Percentiles rank a stretch among this genome's conserved stretches.
phyloP scores from a whole-genome alignment of 1,140 invertebrate species.

The Aphis craccivora region DNA sequence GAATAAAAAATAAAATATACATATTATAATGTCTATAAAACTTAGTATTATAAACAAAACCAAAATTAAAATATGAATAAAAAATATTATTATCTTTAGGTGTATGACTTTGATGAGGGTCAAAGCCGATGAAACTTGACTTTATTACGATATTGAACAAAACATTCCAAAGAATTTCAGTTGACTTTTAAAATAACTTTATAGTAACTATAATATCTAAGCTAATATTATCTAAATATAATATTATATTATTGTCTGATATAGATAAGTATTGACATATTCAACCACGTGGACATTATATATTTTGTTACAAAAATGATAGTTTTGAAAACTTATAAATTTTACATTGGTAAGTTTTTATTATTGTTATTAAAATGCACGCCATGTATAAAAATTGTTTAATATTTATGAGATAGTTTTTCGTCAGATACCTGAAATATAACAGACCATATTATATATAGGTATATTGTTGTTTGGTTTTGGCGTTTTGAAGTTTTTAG shows the following conservation, averaged over 20 bases:
- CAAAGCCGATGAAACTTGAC: background rate
- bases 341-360: background rate
- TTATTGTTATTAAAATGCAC: slow-evolving; percentile 21
- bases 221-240: background rate
- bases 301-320: background rate
- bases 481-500: background rate
- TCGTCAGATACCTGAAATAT: background rate
- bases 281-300: background rate
- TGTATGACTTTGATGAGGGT: slow-evolving; percentile 23
- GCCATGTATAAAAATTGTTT: background rate
- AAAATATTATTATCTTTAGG: background rate
- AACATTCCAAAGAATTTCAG: background rate
- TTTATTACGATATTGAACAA: background rate
- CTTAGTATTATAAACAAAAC: background rate
- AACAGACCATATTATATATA: background rate
- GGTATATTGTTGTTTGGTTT: background rate
- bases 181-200: slow-evolving; percentile 9
- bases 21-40: background rate
- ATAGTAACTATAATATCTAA: background rate
- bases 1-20: too few species aligned
- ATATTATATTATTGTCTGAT: background rate
- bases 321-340: background rate
- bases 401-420: slow-evolving; percentile 34
- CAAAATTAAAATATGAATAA: background rate
- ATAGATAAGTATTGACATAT: slow-evolving; percentile 31